A percentile compares a stretch with the other conserved stretches of the same genome.
Evolutionary conservation across 2,888 invertebrate species (phyloP).

Genomic region (Apomyelois bistriatella): DNA sequence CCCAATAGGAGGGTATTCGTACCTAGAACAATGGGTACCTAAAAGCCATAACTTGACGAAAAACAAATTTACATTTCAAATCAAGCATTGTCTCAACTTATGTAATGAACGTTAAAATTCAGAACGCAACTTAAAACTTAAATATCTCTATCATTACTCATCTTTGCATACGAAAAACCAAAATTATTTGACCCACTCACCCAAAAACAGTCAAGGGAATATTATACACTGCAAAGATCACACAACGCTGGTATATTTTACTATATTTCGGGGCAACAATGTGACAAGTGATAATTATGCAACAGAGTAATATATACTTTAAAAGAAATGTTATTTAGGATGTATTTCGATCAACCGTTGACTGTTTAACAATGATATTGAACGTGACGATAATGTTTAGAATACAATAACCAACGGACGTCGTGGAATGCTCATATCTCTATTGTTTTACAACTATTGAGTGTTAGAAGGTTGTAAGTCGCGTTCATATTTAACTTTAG

Average conservation of each 20-base stretch:
- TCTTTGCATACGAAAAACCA: constrained; percentile 29
- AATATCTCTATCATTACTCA: constrained; percentile 31
- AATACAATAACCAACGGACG: constrained; percentile 52
- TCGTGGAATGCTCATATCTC: constrained; percentile 53
- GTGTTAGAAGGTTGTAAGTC: constrained; percentile 28
- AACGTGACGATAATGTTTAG: constrained; percentile 43
- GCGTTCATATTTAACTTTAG: constrained; percentile 20
- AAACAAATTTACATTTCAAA: constrained; percentile 3
- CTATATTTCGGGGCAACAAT: constrained; percentile 11
- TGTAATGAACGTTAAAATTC: constrained; percentile 19
- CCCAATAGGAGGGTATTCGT: background rate
- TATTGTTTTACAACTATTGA: constrained; percentile 51
- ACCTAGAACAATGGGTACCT: background rate
- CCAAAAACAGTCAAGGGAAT: constrained; percentile 4
- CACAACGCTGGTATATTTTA: constrained; percentile 19
- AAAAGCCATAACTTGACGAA: background rate
- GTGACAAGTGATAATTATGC: constrained; percentile 13
- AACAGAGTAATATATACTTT: constrained; percentile 28
- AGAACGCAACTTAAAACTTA: constrained; percentile 23
- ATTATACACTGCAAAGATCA: constrained; percentile 17
- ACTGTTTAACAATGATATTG: constrained; percentile 40
- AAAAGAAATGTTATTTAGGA: constrained; percentile 28
- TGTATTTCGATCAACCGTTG: constrained; percentile 39
- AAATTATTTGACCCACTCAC: constrained; percentile 14
- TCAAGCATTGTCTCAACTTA: constrained; percentile 9